Evolutionary conservation across 2,113 vertebrate species (phyloP), one percentile per base, ranked within the genome.

Genomic region (Peromyscus maniculatus): DNA sequence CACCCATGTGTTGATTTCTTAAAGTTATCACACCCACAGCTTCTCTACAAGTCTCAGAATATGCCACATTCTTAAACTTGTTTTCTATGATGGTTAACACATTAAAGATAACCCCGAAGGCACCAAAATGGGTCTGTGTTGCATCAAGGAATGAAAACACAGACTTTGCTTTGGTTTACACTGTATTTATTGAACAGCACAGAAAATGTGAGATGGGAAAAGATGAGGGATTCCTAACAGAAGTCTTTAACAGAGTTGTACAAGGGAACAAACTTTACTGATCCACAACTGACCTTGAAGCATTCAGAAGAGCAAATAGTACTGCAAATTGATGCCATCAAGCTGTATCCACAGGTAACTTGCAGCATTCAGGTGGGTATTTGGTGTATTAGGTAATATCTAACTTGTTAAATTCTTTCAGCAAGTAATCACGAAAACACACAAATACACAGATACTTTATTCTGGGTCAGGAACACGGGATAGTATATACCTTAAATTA

Each of bases 1-100:
- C 13, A 97, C 26, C 33, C 91, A 33, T 43, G 59, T 82, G 24
- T 87, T 49, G 12, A 59, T 78, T 93, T 92, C 39, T n/a, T 59
- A 33, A 92, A 52, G 83, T 84, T 89, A 10, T 4, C 24, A 71
- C 1, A 59, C 21, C 87, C 0, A 59, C 0, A 16, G 31, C 7
- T 64, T 16, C 33, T 72, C 74, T 57, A 4, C 1, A 55, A 39
- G 11, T 77, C 21, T 80, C 43, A 64, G 1, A 36, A 2, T 22
- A 33, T 62, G 19, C 12, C 22, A 3, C 3, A 64, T 17, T 46
- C 43, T 33, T 17, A 5, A 66, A 46, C 22, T 33, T 69, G 28
- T 3, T 49, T 66, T 69, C 28, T 87, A 1, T 67, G 9, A 19
- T 49, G 10, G 82, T 5, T 64, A 66, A 64, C 59, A 86, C n/a